phyloP scores from a whole-genome alignment of 2,888 invertebrate species.

The Synergus gifuensis region DNA sequence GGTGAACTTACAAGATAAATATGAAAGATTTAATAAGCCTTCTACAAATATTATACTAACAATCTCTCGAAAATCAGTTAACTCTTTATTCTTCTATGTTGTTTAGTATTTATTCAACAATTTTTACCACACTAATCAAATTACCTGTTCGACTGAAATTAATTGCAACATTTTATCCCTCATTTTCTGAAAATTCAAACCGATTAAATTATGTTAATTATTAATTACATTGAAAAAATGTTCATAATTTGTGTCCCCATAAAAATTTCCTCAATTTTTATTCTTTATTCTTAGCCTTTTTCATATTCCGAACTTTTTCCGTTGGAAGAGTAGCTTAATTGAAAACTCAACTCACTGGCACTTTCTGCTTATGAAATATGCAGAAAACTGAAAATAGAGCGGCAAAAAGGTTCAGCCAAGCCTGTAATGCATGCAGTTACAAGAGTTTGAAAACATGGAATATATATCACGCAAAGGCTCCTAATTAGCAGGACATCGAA shows the following conservation, averaged over 20 bases:
- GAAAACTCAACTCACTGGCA: not conserved
- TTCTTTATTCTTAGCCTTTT: not conserved
- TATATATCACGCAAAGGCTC: not conserved
- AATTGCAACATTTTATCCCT: not conserved
- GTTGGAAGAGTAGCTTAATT: not conserved
- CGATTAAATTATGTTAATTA: no score
- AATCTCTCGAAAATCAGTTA: not conserved
- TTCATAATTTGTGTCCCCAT: not conserved
- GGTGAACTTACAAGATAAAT: not conserved
- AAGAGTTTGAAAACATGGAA: not conserved
- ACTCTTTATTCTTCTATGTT: not conserved
- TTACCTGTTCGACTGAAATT: not conserved
- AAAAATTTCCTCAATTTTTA: not conserved
- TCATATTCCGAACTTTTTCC: not conserved
- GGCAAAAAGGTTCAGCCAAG: not conserved
- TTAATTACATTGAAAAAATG: no score
- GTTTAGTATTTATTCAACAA: not conserved
- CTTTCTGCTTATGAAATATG: not conserved
- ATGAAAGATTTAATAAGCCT: not conserved
- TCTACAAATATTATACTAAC: not conserved
- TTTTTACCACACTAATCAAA: not conserved
- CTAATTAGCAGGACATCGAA: not conserved
- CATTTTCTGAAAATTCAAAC: no score
- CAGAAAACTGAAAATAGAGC: not conserved
- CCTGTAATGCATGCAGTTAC: not conserved